These are phyloP conservation scores for Ifrita kowaldi DNA, from an alignment of 2,113 vertebrate genomes.

Conservation along the genomic window DNA sequence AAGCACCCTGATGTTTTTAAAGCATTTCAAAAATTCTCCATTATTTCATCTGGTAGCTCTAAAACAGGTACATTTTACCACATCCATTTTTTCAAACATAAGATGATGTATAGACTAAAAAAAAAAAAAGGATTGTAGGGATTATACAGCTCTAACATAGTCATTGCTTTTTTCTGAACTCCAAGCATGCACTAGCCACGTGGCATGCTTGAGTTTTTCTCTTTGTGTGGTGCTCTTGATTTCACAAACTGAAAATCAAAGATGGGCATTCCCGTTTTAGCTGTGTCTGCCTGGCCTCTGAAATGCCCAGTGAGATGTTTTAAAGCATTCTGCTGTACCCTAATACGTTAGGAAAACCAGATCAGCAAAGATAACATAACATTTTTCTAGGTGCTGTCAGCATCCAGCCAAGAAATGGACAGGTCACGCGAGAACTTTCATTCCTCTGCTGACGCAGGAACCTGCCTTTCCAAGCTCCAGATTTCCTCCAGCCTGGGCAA, in stretches of 20 bases:
- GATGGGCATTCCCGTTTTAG: accelerated
- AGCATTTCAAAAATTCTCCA: background rate
- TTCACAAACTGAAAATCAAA: background rate
- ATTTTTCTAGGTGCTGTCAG: background rate
- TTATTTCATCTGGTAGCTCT: background rate
- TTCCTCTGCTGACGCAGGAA: background rate
- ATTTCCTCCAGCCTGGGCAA: background rate
- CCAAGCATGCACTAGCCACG: background rate
- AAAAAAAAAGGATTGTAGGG: background rate
- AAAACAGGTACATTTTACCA: background rate
- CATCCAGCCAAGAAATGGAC: background rate
- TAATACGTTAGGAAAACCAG: background rate
- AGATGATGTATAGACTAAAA: background rate
- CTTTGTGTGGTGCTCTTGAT: background rate
- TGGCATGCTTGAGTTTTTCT: background rate
- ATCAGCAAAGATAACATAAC: background rate
- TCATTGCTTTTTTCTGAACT: background rate
- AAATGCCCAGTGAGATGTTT: background rate
- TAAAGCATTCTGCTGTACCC: background rate
- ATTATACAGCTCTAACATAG: background rate
- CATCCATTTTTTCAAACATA: background rate
- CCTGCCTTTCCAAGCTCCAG: background rate
- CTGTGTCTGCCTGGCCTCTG: background rate
- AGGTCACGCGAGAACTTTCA: background rate
- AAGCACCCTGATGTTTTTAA: background rate